Conservation (phyloP, 2,113 vertebrate genomes). For the Misgurnus anguillicaudatus region DNA sequence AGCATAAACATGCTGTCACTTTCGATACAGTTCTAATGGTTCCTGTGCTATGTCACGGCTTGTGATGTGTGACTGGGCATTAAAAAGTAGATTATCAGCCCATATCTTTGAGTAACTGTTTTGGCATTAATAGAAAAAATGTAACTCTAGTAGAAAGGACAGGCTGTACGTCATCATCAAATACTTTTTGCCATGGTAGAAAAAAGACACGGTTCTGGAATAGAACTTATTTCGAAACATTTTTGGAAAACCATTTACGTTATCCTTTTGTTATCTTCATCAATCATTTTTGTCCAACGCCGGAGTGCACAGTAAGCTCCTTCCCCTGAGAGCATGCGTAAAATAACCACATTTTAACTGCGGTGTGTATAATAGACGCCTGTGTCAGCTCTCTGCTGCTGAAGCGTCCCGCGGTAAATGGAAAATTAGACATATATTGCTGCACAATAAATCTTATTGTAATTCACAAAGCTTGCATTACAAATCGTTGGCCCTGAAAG, state of each 20-base stretch:
- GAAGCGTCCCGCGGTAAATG: conserved; percentile 75
- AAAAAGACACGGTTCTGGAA: conserved; percentile 47
- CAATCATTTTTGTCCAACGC: conserved; percentile 64
- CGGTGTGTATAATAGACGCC: conserved; percentile 71
- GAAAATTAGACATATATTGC: conserved; percentile 80
- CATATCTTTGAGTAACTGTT: neutral
- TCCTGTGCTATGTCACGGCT: too few species aligned
- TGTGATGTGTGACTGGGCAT: neutral
- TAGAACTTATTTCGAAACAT: conserved; percentile 55
- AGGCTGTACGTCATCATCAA: conserved; percentile 44
- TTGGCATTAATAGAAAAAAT: neutral
- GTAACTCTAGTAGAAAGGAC: neutral
- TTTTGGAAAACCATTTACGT: conserved; percentile 61
- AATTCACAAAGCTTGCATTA: conserved; percentile 76
- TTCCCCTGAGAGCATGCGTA: conserved; percentile 66
- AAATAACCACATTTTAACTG: conserved; percentile 71
- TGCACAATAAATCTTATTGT: conserved; percentile 80
- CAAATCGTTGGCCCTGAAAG: conserved; percentile 67
- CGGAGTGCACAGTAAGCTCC: conserved; percentile 66
- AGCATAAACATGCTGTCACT: too few species aligned
- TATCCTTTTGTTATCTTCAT: conserved; percentile 69
- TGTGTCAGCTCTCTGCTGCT: conserved; percentile 70
- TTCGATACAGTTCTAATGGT: too few species aligned
- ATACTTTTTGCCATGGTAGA: conserved; percentile 29
- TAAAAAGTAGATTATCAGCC: conserved; percentile 10